Conservation (phyloP, 2,888 invertebrate genomes). For the Carabus problematicus region DNA sequence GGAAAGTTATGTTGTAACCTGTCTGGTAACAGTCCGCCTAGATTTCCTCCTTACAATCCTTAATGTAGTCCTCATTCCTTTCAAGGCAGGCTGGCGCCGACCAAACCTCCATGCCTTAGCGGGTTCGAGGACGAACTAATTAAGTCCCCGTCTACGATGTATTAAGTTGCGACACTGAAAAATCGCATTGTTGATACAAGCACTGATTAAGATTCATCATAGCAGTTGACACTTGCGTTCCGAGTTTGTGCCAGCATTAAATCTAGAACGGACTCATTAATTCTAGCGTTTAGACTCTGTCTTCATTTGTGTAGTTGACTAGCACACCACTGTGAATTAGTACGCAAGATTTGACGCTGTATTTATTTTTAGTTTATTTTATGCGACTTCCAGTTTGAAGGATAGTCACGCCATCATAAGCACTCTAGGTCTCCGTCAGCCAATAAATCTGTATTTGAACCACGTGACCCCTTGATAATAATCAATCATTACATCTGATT, state of each 20-base stretch:
- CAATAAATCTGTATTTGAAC: no score
- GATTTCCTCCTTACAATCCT: not conserved
- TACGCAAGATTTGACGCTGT: no score
- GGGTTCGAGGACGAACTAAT: no score
- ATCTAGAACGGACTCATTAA: conserved; percentile 27
- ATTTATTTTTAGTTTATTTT: no score
- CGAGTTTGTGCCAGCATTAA: conserved; percentile 20
- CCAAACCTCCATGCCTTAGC: not conserved
- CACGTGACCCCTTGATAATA: no score
- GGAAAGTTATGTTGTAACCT: conserved; percentile 7
- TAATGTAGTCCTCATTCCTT: conserved; percentile 32
- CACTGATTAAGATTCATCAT: conserved; percentile 38
- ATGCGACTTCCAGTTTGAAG: no score
- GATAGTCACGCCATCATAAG: no score
- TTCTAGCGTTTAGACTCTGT: conserved; percentile 16
- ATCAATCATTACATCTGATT: no score
- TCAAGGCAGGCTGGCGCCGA: not conserved
- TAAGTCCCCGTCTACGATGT: not conserved
- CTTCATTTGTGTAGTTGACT: conserved; percentile 24
- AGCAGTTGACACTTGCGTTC: not conserved
- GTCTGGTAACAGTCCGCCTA: not conserved
- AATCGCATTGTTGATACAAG: conserved; percentile 32
- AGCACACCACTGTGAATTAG: no score
- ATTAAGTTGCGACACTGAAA: conserved; percentile 29
- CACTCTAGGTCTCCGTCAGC: no score